Conservation (phyloP, 2,797 vertebrate genomes). For the Tiaroga cobitis region DNA sequence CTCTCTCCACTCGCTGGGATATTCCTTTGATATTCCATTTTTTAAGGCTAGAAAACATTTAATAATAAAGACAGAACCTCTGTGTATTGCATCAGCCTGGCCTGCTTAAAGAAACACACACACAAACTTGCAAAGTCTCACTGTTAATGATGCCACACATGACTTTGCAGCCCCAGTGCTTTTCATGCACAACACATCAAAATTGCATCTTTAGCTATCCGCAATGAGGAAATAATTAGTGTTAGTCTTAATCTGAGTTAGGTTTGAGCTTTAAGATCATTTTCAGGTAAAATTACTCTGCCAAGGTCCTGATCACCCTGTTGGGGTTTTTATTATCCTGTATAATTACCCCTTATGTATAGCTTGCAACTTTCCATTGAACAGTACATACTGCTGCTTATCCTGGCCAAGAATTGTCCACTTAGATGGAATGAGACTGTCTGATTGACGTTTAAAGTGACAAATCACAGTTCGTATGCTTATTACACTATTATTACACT, state of each 20-base stretch:
- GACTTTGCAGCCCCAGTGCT: background rate
- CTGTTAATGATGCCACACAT: background rate
- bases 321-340: background rate
- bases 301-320: background rate
- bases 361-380: background rate
- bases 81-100: slow-evolving; percentile 14
- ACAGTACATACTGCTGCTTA: background rate
- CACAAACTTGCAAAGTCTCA: background rate
- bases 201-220: background rate
- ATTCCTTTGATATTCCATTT: slow-evolving; percentile 22
- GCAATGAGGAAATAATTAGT: background rate
- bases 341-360: background rate
- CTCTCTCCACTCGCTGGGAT: background rate
- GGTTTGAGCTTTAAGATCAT: background rate
- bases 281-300: background rate
- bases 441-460: background rate
- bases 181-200: background rate
- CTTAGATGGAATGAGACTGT: background rate
- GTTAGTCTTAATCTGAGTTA: background rate
- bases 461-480: background rate
- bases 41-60: slow-evolving; percentile 27
- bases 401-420: background rate
- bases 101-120: slow-evolving; percentile 6
- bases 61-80: slow-evolving; percentile 24
- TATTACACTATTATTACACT: background rate